Evolutionary conservation across 2,888 invertebrate species (phyloP), one percentile per base, ranked within the genome.

Genomic region (Augiades crinisus): DNA sequence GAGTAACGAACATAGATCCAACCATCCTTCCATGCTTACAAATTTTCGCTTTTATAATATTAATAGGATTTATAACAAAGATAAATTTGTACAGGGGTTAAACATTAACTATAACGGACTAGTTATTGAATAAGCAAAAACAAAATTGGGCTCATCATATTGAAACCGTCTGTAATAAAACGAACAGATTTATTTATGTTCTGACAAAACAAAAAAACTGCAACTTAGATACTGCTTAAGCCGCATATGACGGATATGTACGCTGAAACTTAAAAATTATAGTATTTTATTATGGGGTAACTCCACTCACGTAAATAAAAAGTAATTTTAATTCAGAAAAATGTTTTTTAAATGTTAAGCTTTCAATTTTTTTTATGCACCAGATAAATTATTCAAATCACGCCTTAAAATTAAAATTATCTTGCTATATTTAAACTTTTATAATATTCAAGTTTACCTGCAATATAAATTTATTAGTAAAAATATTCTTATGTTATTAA

Each of bases 241-340:
- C 19, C 10, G 17, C 49, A 34, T 34, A 47, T 33, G 13, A 40
- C 12, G 40, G 43, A 5, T 50, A 38, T 21, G 10, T 44, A 1
- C 13, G 13, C 4, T 31, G 44, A 19, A n/a, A 19, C 14, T 16
- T 51, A n/a, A 13, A 21, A 8, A n/a, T n/a, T 51, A 51, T 44
- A 37, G 44, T 8, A 8, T 43, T 4, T 3, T 51, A 14, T 10
- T 44, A 4, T 51, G 51, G 51, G 44, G 51, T 4, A 27, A 24
- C 2, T 24, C 33, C 7, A 8, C 19, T 1, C 14, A 50, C 5
- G 10, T 36, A 3, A 16, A 43, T n/a, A n/a, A 2, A 14, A 43
- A 19, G 41, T 27, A 1, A 43, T 50, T 17, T 1, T 50, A 1
- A 21, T 22, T 6, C 44, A 41, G 4, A 41, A 30, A 33, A 31